Base-by-base conservation (phyloP, 2,888 invertebrate species). In the Dryobotodes eremita region DNA sequence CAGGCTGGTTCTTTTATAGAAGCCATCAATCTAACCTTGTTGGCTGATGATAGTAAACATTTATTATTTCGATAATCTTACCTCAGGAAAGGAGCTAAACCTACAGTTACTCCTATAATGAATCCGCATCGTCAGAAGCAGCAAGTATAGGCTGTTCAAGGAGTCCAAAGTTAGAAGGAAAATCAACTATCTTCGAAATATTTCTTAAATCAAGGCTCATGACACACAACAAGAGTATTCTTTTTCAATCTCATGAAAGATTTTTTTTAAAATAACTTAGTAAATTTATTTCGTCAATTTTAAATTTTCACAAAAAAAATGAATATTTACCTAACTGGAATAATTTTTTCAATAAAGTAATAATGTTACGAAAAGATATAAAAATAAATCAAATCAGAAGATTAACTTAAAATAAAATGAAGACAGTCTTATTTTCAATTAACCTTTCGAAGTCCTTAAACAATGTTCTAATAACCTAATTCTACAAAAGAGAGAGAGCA, bases 381-480 rank as follows among this genome's bases (percentile, higher is more conserved):
- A 17, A 66, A 11, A 6, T 13, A 15, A 65, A 42, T 1, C 8
- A 8, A 0, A 13, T 61, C 26, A 10, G 0, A 31, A 65, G n/a
- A 42, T 17, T 66, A 11, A 64, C 1, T 23, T 3, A 64, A 46
- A 11, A 2, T n/a, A 15, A 20, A 65, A 15, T 17, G 0, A 10
- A 3, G 15, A 42, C 36, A 15, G 3, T 7, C n/a, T 42, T 76
- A 55, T 55, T 42, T 71, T 55, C 5, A 80, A 79, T 61, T 72
- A 61, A 73, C 36, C 66, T 74, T 82, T 31, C 7, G 0, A 71
- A 55, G 65, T 23, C 65, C 26, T 36, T 5, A 36, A 1, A 61
- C n/a, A 71, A 55, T n/a, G 31, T 31, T 55, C 50, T n/a, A 36
- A 26, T 26, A 46, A 71, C 78, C 57, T 82, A 26, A 26, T 66